These are phyloP conservation scores for Hydropsyche tenuis DNA, from an alignment of 1,140 invertebrate species.

Conservation along the genomic window DNA sequence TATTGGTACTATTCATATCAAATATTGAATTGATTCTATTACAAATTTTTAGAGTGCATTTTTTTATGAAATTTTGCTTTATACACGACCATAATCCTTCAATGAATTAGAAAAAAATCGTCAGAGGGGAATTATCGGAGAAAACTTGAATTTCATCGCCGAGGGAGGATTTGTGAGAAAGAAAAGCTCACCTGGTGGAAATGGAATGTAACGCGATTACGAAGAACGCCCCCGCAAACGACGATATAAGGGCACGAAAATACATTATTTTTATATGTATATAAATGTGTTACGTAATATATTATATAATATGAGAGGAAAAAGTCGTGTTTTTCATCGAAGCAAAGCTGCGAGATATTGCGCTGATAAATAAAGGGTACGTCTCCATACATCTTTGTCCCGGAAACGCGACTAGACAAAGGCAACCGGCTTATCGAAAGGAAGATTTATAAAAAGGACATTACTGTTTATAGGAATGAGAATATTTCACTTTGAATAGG, in stretches of 20 bases:
- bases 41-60: no score
- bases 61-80: no score
- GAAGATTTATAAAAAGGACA: slow-evolving; percentile 18
- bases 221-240: not conserved
- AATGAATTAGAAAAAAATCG: no score
- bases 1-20: no score
- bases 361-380: slow-evolving; percentile 25
- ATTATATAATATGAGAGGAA: not conserved
- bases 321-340: not conserved
- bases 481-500: no score
- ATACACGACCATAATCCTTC: no score
- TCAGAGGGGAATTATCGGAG: no score
- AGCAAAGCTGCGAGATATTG: slow-evolving; percentile 12
- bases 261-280: not conserved
- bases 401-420: slow-evolving; percentile 19
- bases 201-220: slow-evolving; percentile 34
- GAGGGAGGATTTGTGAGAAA: no score
- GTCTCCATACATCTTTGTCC: slow-evolving; percentile 20
- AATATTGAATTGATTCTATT: no score
- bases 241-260: not conserved
- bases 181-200: slow-evolving; percentile 31
- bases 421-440: slow-evolving; percentile 4
- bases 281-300: not conserved
- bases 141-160: no score
- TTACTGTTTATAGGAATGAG: not conserved